Base-by-base conservation (phyloP, 2,888 invertebrate genomes). In the Pyralis farinalis region DNA sequence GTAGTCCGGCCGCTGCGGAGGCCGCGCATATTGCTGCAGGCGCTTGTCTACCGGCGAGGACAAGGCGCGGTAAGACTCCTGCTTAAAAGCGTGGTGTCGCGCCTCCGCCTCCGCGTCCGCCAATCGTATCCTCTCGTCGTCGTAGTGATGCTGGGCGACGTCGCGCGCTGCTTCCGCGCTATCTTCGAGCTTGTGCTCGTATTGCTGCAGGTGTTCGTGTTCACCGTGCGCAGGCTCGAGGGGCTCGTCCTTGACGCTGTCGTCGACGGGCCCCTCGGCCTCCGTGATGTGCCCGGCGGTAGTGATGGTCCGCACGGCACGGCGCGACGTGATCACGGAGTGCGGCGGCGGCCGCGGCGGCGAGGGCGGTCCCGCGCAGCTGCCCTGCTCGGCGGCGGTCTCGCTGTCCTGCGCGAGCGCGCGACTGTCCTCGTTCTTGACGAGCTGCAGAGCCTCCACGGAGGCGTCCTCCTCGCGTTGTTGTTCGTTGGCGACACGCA, bases 261-360 rank as follows among this genome's bases (percentile, higher is more conserved):
- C 81, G 37, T 83, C 85, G 31, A 51, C 37, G 8, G 56, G 22
- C 11, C 36, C 42, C 2, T 34, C 51, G 22, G 44, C 44, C 16
- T 60, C 78, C 22, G 87, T 91, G 44, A 92, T 92, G 62, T 91
- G 91, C 1, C 92, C 92, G 31, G 92, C 86, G 7, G 92, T 84
- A 12, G 92, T 92, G 58, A 92, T 92, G 21, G 92, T 92, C 35
- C 92, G 83, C 35, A 91, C 81, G 46, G 87, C 85, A 40, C 91
- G 86, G 7, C 91, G 84, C 20, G 89, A 80, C 7, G 91, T 91
- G 63, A 92, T 92, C 11, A 92, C 92, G 9, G 86, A 82, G 43
- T 74, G 77, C n/a, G 65, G 60, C 41, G 69, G 75, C 35, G 83
- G 77, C 51, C 44, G 86, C n/a, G 63, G 66, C 3, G 63, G 8